Evolutionary conservation across 2,797 vertebrate genomes (phyloP), one percentile per base, ranked within the genome.

Genomic region (Sebastes umbrosus): DNA sequence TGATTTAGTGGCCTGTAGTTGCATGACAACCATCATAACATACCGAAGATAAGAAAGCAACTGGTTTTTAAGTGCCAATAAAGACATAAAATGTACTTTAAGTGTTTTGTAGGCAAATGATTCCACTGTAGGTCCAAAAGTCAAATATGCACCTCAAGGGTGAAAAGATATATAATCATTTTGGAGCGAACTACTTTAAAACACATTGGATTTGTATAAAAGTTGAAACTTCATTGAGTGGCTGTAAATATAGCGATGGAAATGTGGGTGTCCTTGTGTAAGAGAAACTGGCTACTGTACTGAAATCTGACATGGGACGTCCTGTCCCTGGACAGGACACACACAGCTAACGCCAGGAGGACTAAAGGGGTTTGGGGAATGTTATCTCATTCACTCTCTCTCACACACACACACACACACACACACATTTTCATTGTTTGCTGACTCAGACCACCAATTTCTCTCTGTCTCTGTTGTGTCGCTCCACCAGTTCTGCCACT

Each of bases 241-340:
- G 71, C 71, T 78, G 54, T 75, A 80, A 82, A 84, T 65, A 60
- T 34, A 75, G 55, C 6, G 8, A 52, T 64, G 12, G 31, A 83
- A 79, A 74, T 31, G 73, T 55, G 71, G 50, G 18, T n/a, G 57
- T 78, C 57, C 76, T 83, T 83, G 82, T 86, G 77, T 36, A 87
- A 88, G 70, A 84, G 63, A 84, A 79, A 74, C 80, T 83, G 85
- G 75, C 88, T 69, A 31, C 77, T 78, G 73, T 62, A 67, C 63
- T 88, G 82, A 90, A 90, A 90, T 84, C 77, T 78, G 84, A 84
- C 87, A 78, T 66, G 84, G 93, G 88, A 93, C 88, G 32, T 88
- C 69, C 81, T 92, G 93, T 94, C 87, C 89, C 84, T 73, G 81
- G 88, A 58, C 67, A n/a, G 74, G 67, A 69, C 74, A 83, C 66